Evolutionary conservation across 1,140 invertebrate species (phyloP), one percentile per base, ranked within the genome.

Genomic region (Papilio polytes): DNA sequence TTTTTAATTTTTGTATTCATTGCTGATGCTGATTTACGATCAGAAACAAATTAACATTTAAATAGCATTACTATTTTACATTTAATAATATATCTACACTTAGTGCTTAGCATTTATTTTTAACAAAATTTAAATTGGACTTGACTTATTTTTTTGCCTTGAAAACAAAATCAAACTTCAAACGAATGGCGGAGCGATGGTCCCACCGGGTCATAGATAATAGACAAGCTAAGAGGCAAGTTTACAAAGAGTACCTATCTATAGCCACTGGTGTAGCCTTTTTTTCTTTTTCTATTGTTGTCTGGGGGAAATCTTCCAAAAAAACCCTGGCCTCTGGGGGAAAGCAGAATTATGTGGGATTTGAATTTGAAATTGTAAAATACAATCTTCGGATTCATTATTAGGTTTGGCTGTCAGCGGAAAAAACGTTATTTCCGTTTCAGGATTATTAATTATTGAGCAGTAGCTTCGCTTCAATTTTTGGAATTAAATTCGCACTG

Each of bases 1-100:
- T 93, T 93, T 81, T 90, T 91, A 26, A 87, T 83, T 81, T 87
- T 89, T 46, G 70, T 53, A 26, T 89, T 89, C 92, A 93, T 93
- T 77, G 41, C 73, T 56, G 18, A 56, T 56, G 26, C 36, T 22
- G 41, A 44, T 78, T 46, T 78, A 18, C n/a, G 18, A 56, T 74
- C 6, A 76, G 20, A 76, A 76, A 15, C 46, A 51, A 26, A 51
- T 74, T n/a, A 44, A 46, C 18, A 31, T 31, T 70, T 13, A 31
- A 70, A 70, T 8, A 22, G 1, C 15, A 56, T 9, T 20, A 20
- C 18, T 70, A 26, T 70, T 70, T 15, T 70, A 31, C 63, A 70
- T 15, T 31, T 31, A 70, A 70, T 36, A 66, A 41, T 66, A 66
- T 31, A 26, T 22, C 22, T 63, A 63, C 20, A 26, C 22, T 26